Percentiles rank a stretch among this genome's conserved stretches.
phyloP scores from a whole-genome alignment of 2,797 vertebrate genomes.

The Microctenopoma lineatum region DNA sequence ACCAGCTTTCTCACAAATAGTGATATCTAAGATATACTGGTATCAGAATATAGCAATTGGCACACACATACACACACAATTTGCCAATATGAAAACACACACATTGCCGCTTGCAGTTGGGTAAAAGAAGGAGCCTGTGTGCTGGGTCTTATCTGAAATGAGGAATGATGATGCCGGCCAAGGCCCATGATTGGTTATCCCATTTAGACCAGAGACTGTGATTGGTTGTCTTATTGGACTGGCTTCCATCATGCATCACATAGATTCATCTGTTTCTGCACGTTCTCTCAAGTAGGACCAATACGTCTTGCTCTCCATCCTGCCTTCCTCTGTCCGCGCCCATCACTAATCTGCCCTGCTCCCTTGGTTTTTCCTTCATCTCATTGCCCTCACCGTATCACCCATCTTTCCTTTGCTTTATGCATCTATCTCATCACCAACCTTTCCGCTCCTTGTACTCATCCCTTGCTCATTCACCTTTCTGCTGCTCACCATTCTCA shows the following conservation, averaged over 20 bases:
- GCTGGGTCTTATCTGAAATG: conserved; percentile 60
- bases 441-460: conserved; percentile 36
- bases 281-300: conserved; percentile 56
- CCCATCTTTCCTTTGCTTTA: conserved; percentile 37
- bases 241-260: conserved; percentile 71
- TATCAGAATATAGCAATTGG: conserved; percentile 29
- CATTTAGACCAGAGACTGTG: conserved; percentile 70
- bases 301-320: conserved; percentile 64
- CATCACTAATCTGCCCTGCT: conserved; percentile 54
- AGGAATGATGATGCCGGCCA: conserved; percentile 62
- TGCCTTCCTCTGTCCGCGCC: conserved; percentile 45
- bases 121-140: conserved; percentile 61
- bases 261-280: conserved; percentile 66
- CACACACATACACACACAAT: conserved; percentile 4
- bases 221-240: conserved; percentile 68
- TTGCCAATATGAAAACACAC: conserved; percentile 9
- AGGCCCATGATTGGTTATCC: conserved; percentile 73
- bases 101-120: conserved; percentile 36
- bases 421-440: conserved; percentile 58
- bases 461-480: conserved; percentile 25
- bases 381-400: conserved; percentile 46
- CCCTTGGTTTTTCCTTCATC: conserved; percentile 53
- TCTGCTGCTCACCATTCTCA: conserved; percentile 22
- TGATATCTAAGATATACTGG: conserved; percentile 47
- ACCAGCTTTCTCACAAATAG: conserved; percentile 40